Evolutionary conservation across 2,113 vertebrate genomes (phyloP).

Genomic region (Corythaeola cristata): DNA sequence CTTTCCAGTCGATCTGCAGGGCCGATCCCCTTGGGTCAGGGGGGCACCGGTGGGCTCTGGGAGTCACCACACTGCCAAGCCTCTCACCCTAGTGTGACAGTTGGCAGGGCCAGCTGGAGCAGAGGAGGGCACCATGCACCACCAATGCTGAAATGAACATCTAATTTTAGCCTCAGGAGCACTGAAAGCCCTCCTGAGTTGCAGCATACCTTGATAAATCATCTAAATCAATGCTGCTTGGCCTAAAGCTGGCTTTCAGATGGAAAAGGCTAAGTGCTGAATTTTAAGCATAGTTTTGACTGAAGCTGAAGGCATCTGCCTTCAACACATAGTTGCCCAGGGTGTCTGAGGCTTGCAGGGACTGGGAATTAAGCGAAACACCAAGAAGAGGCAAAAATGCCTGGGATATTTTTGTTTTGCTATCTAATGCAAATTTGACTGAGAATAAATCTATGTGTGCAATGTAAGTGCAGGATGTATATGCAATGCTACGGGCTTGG

Average conservation of each 20-base stretch:
- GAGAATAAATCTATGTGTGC: background rate
- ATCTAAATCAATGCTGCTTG: background rate
- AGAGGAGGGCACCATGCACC: rapidly evolving
- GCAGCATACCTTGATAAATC: background rate
- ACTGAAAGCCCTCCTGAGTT: background rate
- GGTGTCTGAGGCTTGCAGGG: background rate
- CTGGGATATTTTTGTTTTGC: background rate
- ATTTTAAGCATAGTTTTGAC: background rate
- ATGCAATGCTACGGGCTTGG: too few relatives aligned
- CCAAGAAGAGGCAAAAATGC: background rate
- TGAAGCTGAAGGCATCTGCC: background rate
- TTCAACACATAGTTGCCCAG: background rate
- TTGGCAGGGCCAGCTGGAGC: background rate
- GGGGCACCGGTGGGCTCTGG: background rate
- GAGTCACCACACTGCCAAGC: background rate
- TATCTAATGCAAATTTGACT: background rate
- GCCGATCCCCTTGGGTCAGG: background rate
- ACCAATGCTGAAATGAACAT: rapidly evolving
- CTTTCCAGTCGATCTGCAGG: background rate
- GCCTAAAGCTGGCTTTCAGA: background rate
- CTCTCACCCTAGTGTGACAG: rapidly evolving
- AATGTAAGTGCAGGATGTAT: background rate
- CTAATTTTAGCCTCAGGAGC: background rate
- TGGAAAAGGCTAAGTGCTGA: background rate
- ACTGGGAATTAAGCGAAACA: background rate